Base-by-base conservation (phyloP, 2,888 invertebrate species). In the Spilosoma lubricipeda region DNA sequence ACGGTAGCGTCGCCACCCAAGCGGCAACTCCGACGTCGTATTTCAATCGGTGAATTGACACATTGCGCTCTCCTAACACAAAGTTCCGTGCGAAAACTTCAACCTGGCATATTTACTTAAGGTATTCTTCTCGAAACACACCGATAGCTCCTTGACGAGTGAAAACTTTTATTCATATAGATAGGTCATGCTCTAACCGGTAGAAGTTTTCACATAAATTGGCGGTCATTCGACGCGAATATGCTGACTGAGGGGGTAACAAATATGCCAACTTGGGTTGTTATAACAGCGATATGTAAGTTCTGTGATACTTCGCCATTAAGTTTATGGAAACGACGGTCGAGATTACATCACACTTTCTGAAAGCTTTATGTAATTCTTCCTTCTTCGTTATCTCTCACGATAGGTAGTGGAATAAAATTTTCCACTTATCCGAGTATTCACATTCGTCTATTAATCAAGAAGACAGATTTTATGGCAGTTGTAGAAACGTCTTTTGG, bases 171-270 rank as follows among this genome's bases (percentile, higher is more conserved):
- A 92, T 93, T 93, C 90, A 89, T 86, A 87, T 88, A 94, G 93
- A 95, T 95, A 95, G 95, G 94, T 95, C 95, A 94, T 93, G 90
- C 91, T 93, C 93, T 90, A 90, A 92, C 93, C 92, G 91, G 91
- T 92, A 87, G 91, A 95, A 95, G 91, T 95, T 95, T 95, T 92
- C 95, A 92, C 95, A 95, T 95, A 95, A 95, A 95, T 95, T 95
- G 95, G 94, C 95, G 95, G 95, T 95, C 95, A 95, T 95, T 95
- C 94, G 92, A 94, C 92, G 94, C 92, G 94, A 95, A 95, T 95
- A 95, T 95, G 95, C 95, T 95, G 95, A 95, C 95, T 94, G 94
- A 92, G 94, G 90, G 92, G 92, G 94, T 95, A 95, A 95, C 95
- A 95, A 95, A 95, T 95, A 95, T 94, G 94, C 95, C 94, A 95